phyloP scores from a whole-genome alignment of 1,140 invertebrate genomes.

The Pollicipes pollicipes region DNA sequence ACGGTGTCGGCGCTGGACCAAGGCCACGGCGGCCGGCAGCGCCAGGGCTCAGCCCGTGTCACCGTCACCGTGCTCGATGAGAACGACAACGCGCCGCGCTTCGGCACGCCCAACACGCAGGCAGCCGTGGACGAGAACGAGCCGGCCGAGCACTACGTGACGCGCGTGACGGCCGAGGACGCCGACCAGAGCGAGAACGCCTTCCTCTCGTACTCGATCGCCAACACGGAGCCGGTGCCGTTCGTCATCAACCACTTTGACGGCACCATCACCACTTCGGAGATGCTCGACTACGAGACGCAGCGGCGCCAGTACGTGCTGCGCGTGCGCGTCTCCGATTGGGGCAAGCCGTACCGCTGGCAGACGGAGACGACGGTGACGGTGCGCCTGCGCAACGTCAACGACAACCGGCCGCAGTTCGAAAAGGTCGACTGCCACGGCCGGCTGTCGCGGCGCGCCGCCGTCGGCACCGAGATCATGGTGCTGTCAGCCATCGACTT shows the following conservation, averaged over 20 bases:
- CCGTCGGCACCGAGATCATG: constrained; percentile 63
- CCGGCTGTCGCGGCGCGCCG: constrained; percentile 54
- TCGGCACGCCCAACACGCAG: constrained; percentile 42
- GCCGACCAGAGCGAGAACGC: constrained; percentile 83
- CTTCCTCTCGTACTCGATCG: constrained; percentile 81
- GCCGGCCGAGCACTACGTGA: constrained; percentile 58
- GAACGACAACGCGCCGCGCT: constrained; percentile 82
- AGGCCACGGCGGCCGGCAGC: constrained; percentile 58
- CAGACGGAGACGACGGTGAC: constrained; percentile 73
- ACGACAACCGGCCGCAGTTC: constrained; percentile 70
- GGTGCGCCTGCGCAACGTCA: constrained; percentile 64
- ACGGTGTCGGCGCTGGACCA: constrained; percentile 80
- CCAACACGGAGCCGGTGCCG: constrained; percentile 69
- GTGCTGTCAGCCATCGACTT: constrained; percentile 85
- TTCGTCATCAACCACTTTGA: constrained; percentile 92
- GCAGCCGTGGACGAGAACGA: constrained; percentile 59
- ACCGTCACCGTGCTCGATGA: constrained; percentile 68
- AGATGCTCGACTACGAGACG: constrained; percentile 74
- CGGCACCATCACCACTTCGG: constrained; percentile 63
- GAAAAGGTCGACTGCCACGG: constrained; percentile 55
- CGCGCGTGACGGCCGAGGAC: constrained; percentile 65
- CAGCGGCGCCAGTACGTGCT: constrained; percentile 64
- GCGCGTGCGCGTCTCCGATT: constrained; percentile 72
- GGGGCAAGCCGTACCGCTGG: constrained; percentile 72
- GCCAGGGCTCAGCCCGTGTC: constrained; percentile 75